Evolutionary conservation across 2,888 invertebrate species (phyloP).

Genomic region (Osmoderma eremita): DNA sequence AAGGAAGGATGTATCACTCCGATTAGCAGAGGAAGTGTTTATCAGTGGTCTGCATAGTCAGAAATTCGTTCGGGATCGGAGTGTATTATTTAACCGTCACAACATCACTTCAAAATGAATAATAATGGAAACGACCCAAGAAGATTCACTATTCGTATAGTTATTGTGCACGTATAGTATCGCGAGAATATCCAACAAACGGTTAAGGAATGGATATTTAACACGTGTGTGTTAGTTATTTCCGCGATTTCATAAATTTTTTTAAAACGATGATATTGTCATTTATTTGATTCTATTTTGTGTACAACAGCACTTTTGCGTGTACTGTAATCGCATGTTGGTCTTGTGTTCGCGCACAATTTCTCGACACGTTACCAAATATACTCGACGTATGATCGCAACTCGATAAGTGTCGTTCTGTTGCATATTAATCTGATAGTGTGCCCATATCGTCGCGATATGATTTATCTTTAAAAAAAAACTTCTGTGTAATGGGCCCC

Average conservation of each 20-base stretch:
- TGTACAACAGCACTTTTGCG: conserved; percentile 34
- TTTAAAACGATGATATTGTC: conserved; percentile 30
- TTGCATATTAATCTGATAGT: conserved; percentile 24
- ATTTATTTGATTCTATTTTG: conserved; percentile 21
- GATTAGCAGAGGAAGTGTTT: conserved; percentile 49
- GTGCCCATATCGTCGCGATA: conserved; percentile 14
- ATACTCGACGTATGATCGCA: not conserved
- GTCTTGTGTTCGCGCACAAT: conserved; percentile 5
- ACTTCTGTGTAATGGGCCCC: conserved; percentile 6
- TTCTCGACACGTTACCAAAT: not conserved
- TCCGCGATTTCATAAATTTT: not conserved
- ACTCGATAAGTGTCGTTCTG: conserved; percentile 6
- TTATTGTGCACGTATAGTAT: not conserved
- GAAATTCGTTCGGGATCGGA: conserved; percentile 19
- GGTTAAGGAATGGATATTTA: not conserved
- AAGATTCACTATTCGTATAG: not conserved
- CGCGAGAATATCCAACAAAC: not conserved
- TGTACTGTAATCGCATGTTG: not conserved
- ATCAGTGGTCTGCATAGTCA: conserved; percentile 40
- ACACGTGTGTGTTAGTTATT: not conserved
- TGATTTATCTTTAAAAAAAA: conserved; percentile 8
- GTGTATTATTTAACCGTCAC: conserved; percentile 10
- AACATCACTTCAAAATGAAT: not conserved
- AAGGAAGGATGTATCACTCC: conserved; percentile 47
- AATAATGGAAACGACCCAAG: not conserved